These are phyloP conservation scores for Aphaenogaster ashmeadi DNA, from an alignment of 1,140 invertebrate species.

Conservation along the genomic window DNA sequence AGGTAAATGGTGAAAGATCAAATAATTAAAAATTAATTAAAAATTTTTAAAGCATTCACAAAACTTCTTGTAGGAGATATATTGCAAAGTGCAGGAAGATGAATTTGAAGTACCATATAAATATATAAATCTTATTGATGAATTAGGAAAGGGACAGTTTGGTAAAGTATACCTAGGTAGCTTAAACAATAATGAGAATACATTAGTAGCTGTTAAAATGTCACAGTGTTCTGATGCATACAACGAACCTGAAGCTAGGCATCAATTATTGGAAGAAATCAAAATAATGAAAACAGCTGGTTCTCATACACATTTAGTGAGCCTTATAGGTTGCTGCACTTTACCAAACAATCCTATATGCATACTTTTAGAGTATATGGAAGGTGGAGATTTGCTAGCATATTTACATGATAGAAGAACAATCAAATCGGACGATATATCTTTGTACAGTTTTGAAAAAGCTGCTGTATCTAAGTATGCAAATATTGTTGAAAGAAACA, in stretches of 20 bases:
- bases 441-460: constrained; percentile 3
- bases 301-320: constrained; percentile 92
- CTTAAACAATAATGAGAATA: constrained; percentile 86
- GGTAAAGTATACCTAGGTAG: constrained; percentile 90
- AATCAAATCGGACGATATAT: background rate
- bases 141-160: constrained; percentile 92
- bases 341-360: constrained; percentile 89
- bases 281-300: constrained; percentile 93
- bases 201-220: constrained; percentile 92
- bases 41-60: background rate
- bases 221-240: constrained; percentile 86
- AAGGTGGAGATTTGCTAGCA: constrained; percentile 92
- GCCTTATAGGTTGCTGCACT: constrained; percentile 93
- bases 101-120: constrained; percentile 88
- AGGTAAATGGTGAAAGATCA: constrained; percentile 82
- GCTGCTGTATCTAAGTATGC: constrained; percentile 37
- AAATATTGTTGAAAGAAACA: constrained; percentile 33
- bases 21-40: background rate
- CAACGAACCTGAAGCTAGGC: constrained; percentile 88
- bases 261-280: constrained; percentile 92
- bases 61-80: constrained; percentile 75
- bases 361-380: constrained; percentile 93
- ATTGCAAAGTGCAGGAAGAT: constrained; percentile 78
- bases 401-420: constrained; percentile 85
- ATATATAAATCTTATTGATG: constrained; percentile 87